A percentile compares a stretch with the other conserved stretches of the same genome.
Conservation (phyloP, 92 coral and sea anemone species). For the Virgularia gustaviana region DNA sequence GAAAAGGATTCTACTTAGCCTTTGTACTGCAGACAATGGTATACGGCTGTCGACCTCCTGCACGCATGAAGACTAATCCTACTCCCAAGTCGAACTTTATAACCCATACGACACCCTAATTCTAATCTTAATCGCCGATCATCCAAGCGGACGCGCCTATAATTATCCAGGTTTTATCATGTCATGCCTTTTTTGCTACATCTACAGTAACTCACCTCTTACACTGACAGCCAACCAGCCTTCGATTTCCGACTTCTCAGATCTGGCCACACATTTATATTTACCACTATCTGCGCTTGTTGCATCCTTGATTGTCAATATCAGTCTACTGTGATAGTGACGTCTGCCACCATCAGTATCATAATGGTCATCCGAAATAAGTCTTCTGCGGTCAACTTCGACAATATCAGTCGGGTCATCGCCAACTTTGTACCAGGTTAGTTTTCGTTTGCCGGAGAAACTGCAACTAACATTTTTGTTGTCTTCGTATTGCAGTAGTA, state of each 20-base stretch:
- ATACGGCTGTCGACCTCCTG: no score
- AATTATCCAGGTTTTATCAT: no score
- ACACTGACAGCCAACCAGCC: conserved; percentile 19
- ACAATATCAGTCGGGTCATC: neutral
- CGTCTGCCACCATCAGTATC: conserved; percentile 39
- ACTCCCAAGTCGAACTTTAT: no score
- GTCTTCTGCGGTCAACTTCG: neutral
- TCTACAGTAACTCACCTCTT: no score
- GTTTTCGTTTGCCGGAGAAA: conserved; percentile 25
- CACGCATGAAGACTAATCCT: no score
- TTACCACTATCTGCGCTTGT: conserved; percentile 11
- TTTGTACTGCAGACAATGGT: no score
- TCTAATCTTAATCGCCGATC: no score
- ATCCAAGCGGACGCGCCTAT: no score
- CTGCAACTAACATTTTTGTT: conserved; percentile 30
- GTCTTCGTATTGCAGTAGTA: conserved; percentile 32
- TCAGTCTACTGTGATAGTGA: conserved; percentile 33
- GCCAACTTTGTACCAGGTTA: conserved; percentile 29
- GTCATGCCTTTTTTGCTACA: no score
- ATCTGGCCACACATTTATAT: conserved; percentile 33
- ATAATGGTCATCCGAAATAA: conserved; percentile 27
- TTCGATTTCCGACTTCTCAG: conserved; percentile 1
- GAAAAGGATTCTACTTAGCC: no score
- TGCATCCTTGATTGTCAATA: conserved; percentile 27
- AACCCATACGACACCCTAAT: no score